A percentile compares a stretch with the other conserved stretches of the same genome.
Evolutionary conservation across 2,797 vertebrate species (phyloP).

Genomic region (Iguana delicatissima): DNA sequence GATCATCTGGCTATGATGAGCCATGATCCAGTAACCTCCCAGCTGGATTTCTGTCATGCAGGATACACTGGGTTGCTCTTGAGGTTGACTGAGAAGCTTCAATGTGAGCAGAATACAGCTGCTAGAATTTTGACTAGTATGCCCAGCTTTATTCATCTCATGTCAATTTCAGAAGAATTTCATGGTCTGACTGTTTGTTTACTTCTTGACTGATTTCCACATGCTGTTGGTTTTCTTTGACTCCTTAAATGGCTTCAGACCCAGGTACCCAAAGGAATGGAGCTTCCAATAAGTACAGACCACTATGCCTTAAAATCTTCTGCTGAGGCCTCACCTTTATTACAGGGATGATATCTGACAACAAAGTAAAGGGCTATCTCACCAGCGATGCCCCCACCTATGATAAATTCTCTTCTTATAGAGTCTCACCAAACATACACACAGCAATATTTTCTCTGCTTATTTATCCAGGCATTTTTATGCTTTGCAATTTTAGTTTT

Average conservation of each 20-base stretch:
- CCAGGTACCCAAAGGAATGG: not conserved
- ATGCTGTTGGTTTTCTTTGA: not conserved
- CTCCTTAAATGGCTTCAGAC: not conserved
- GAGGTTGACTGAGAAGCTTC: not conserved
- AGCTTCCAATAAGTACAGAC: not conserved
- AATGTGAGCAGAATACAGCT: not conserved
- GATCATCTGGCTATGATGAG: not conserved
- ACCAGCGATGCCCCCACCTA: not conserved
- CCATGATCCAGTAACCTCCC: not conserved
- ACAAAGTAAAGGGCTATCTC: not conserved
- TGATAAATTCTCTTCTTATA: no score
- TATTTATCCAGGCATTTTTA: not conserved
- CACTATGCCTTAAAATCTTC: not conserved
- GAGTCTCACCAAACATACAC: not conserved
- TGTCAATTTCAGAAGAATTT: not conserved
- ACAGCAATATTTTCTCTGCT: not conserved
- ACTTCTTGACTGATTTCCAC: not conserved
- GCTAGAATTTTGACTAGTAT: not conserved
- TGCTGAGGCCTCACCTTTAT: not conserved
- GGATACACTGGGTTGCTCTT: not conserved
- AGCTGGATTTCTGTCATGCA: not conserved
- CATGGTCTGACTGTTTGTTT: not conserved
- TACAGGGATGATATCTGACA: not conserved
- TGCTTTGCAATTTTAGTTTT: not conserved
- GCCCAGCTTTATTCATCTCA: not conserved